Percentiles rank a stretch among this genome's conserved stretches.
These are phyloP conservation scores for Siniperca knerii DNA, from an alignment of 2,113 vertebrate genomes.

Conservation along the genomic window DNA sequence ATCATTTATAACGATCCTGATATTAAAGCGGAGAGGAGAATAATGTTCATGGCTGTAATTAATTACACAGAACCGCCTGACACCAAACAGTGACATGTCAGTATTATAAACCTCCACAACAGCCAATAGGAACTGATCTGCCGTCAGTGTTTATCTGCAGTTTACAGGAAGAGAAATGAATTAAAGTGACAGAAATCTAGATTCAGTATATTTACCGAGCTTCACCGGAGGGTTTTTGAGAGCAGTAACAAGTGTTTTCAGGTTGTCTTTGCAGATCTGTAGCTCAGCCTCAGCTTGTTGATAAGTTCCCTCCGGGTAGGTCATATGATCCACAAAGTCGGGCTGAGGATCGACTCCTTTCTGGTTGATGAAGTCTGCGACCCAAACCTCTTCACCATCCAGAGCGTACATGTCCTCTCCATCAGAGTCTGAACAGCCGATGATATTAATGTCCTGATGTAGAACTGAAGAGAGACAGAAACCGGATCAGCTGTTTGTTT, in stretches of 20 bases:
- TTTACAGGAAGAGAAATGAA: no score
- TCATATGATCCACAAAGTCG: background rate
- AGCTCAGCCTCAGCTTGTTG: fast-evolving
- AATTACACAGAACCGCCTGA: no score
- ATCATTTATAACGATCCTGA: no score
- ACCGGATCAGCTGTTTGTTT: background rate
- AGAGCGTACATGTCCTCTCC: fast-evolving
- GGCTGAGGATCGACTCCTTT: background rate
- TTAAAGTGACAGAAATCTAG: no score
- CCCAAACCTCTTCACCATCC: constrained; percentile 11
- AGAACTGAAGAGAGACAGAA: background rate
- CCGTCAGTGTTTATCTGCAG: no score
- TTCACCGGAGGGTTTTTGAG: fast-evolving
- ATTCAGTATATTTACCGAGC: background rate
- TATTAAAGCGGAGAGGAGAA: no score
- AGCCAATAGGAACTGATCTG: no score
- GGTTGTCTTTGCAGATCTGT: background rate
- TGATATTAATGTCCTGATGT: fast-evolving
- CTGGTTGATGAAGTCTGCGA: constrained; percentile 27
- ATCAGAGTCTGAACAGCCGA: constrained; percentile 32
- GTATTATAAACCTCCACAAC: no score
- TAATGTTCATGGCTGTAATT: no score
- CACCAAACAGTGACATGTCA: no score
- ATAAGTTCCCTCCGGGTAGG: fast-evolving
- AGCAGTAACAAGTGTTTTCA: fast-evolving